Percentiles rank a stretch among this genome's conserved stretches.
These are phyloP conservation scores for Pteronura brasiliensis DNA, from an alignment of 2,113 vertebrate species.

Conservation along the genomic window DNA sequence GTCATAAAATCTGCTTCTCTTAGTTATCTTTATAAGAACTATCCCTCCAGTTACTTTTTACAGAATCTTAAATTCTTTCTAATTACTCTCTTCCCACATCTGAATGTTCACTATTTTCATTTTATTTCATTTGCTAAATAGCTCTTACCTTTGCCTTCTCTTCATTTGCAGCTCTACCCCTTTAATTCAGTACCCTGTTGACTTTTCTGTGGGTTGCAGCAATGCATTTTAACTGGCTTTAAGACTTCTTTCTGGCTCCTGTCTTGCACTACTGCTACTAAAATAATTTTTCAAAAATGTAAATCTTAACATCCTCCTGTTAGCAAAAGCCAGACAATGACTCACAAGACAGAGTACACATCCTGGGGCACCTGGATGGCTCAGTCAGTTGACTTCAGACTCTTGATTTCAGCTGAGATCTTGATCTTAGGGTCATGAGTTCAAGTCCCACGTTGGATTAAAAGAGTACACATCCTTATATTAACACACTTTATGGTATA, in stretches of 20 bases:
- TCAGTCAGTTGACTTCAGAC: not conserved
- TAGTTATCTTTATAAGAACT: not conserved
- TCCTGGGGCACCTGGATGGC: not conserved
- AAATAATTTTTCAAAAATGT: not conserved
- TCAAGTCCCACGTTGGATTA: not conserved
- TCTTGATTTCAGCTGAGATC: not conserved
- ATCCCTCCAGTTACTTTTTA: not conserved
- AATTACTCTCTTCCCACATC: not conserved
- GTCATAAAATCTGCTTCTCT: constrained; percentile 8
- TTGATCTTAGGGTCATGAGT: not conserved
- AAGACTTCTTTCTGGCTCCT: not conserved
- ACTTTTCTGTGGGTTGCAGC: not conserved
- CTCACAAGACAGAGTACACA: not conserved
- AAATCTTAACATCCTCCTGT: not conserved
- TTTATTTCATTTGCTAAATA: not conserved
- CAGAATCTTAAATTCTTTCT: not conserved
- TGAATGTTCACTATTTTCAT: not conserved
- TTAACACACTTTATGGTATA: not conserved
- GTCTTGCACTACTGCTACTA: not conserved
- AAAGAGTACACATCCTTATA: not conserved
- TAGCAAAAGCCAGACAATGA: not conserved
- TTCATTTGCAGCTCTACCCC: not conserved
- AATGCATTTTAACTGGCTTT: not conserved
- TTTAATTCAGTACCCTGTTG: not conserved
- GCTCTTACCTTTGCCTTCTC: not conserved